Evolutionary conservation across 92 coral and sea anemone genomes (phyloP).

Genomic region (Phymanthus crucifer): DNA sequence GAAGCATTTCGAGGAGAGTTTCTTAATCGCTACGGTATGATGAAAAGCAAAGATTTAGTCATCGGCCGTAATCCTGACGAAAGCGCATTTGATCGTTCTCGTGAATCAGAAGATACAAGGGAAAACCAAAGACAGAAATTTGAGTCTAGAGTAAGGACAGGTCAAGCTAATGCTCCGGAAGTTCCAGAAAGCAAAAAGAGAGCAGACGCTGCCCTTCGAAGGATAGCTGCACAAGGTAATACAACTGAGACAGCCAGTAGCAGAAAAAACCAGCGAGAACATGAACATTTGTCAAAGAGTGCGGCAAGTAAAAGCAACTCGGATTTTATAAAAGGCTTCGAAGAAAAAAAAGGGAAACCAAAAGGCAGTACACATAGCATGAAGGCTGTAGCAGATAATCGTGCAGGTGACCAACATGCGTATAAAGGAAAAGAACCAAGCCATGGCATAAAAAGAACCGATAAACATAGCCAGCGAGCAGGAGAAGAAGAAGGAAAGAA

Average conservation of each 20-base stretch:
- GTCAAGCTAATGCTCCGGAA: not conserved
- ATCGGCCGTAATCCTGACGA: not conserved
- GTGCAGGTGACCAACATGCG: not conserved
- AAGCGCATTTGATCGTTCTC: not conserved
- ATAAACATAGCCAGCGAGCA: not conserved
- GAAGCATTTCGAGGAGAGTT: conserved; percentile 61
- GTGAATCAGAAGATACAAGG: not conserved
- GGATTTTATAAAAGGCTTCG: not conserved
- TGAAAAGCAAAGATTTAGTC: not conserved
- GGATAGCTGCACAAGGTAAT: not conserved
- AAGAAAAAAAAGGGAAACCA: not conserved
- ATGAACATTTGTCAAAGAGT: not conserved
- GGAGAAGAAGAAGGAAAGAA: not conserved
- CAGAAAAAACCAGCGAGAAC: not conserved
- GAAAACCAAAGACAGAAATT: not conserved
- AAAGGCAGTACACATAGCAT: not conserved
- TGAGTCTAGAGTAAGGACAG: not conserved
- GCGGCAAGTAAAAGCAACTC: not conserved
- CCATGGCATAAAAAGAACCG: not conserved
- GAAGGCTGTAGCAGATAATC: not conserved
- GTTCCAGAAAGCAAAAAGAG: not conserved
- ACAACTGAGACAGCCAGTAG: not conserved
- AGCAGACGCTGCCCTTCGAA: not conserved
- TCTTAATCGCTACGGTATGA: conserved; percentile 33
- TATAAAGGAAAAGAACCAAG: not conserved